Evolutionary conservation across 2,888 invertebrate species (phyloP), one percentile per base, ranked within the genome.

Genomic region (Crioceris asparagi): DNA sequence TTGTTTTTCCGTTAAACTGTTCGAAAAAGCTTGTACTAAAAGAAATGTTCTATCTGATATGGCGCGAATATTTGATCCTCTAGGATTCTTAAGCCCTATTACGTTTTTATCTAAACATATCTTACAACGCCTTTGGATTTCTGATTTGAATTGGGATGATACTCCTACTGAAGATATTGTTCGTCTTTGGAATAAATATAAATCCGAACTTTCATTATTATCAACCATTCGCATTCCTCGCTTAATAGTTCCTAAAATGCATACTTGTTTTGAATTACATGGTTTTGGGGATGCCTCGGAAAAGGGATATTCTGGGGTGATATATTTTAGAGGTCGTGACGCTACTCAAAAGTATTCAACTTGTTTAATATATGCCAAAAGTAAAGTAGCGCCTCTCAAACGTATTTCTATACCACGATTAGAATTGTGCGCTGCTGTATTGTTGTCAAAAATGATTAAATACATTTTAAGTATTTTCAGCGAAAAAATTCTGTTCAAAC

Each of bases 101-200:
- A 38, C 29, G 2, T 29, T 47, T 3, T 34, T 16, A 7, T 38
- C 42, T 6, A 45, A 48, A 41, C 16, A 41, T 10, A 29, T 45
- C 15, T 18, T 47, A 18, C 46, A 45, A 41, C 8, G 19, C 14
- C 23, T 48, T 11, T 48, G 45, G 46, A 4, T 17, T 19, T 8
- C 4, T 5, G 41, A 45, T 12, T 5, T 44, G n/a, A 29, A 17
- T 4, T 47, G 46, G 47, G 47, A 48, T 30, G 43, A 47, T 19
- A 11, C 30, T 4, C 17, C 45, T 8, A 42, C 44, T 7, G 11
- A 3, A 7, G 26, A 36, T 2, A 29, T 41, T 5, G 8, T 12
- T 3, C n/a, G 17, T 8, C 30, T 26, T n/a, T 38, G 37, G 32
- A 32, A 11, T 4, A 6, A 29, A 14, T 35, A 32, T 12, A 12